phyloP scores from a whole-genome alignment of 92 coral and sea anemone genomes.

The Epizoanthus fatuus region DNA sequence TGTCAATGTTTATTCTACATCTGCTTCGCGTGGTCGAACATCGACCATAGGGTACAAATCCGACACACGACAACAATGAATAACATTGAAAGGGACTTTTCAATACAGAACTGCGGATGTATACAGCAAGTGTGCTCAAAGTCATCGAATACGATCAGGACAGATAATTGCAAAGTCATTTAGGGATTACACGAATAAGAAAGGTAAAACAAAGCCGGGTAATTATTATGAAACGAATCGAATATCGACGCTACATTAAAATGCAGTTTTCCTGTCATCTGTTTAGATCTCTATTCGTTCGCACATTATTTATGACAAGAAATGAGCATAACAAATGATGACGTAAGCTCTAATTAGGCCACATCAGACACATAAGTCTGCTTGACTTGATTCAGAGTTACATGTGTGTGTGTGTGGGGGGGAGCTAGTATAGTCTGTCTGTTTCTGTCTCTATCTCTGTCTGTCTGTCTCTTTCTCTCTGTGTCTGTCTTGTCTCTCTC shows the following conservation, averaged over 20 bases:
- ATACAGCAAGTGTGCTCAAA: slow-evolving; percentile 5
- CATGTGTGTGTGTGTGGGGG: too few species aligned
- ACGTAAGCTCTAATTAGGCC: too few species aligned
- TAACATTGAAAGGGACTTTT: not conserved
- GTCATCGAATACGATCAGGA: not conserved
- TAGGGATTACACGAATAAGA: slow-evolving; percentile 4
- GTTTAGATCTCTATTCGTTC: too few species aligned
- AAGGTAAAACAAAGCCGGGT: not conserved
- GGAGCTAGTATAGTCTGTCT: too few species aligned
- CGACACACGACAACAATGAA: not conserved
- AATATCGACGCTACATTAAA: not conserved
- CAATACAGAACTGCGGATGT: not conserved
- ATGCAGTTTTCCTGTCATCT: too few species aligned
- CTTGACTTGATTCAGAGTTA: too few species aligned
- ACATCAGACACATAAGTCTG: too few species aligned
- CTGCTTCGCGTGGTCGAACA: not conserved
- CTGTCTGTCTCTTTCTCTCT: too few species aligned
- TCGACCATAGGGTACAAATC: not conserved
- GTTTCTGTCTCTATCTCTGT: too few species aligned
- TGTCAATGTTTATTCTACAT: not conserved
- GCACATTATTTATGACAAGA: too few species aligned
- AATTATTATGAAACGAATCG: not conserved
- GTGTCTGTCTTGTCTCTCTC: too few species aligned
- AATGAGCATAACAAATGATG: too few species aligned
- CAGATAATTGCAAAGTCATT: slow-evolving; percentile 12